These are phyloP conservation scores for Eleginops maclovinus DNA, from an alignment of 2,113 vertebrate genomes.

Conservation along the genomic window DNA sequence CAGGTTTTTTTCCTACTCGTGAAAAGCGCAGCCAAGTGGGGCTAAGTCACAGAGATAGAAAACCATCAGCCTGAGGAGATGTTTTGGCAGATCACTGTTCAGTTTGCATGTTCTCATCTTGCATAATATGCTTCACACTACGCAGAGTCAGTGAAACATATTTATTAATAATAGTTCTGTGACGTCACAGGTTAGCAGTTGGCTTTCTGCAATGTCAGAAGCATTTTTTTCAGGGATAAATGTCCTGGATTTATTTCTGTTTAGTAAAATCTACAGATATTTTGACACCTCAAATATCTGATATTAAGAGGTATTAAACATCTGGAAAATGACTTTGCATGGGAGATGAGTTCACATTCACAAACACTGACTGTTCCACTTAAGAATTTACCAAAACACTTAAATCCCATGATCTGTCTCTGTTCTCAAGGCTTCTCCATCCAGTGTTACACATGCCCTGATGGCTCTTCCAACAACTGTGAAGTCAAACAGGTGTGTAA, in stretches of 20 bases:
- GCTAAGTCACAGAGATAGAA: constrained; percentile 37
- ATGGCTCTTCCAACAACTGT: constrained; percentile 23
- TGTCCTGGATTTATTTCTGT: too few relatives aligned
- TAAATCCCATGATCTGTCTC: not conserved
- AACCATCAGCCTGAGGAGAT: constrained; percentile 39
- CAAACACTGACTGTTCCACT: not conserved
- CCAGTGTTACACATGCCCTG: constrained; percentile 65
- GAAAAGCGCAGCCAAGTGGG: constrained; percentile 24
- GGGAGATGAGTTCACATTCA: not conserved
- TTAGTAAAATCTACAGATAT: too few relatives aligned
- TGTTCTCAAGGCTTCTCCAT: constrained; percentile 42
- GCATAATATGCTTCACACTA: constrained; percentile 12
- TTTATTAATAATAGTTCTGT: constrained; percentile 20
- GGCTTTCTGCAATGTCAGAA: not conserved
- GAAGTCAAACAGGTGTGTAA: constrained; percentile 25
- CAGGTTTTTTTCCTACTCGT: not conserved
- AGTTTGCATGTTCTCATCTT: constrained; percentile 29
- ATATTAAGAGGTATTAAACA: not conserved
- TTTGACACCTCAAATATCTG: not conserved
- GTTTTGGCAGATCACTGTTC: constrained; percentile 42
- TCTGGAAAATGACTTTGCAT: not conserved
- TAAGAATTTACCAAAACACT: not conserved
- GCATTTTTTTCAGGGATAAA: not conserved
- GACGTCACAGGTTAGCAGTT: constrained; percentile 8
- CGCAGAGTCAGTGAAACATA: constrained; percentile 28